phyloP scores from a whole-genome alignment of 1,140 invertebrate genomes.

The Hylaeus volcanicus region DNA sequence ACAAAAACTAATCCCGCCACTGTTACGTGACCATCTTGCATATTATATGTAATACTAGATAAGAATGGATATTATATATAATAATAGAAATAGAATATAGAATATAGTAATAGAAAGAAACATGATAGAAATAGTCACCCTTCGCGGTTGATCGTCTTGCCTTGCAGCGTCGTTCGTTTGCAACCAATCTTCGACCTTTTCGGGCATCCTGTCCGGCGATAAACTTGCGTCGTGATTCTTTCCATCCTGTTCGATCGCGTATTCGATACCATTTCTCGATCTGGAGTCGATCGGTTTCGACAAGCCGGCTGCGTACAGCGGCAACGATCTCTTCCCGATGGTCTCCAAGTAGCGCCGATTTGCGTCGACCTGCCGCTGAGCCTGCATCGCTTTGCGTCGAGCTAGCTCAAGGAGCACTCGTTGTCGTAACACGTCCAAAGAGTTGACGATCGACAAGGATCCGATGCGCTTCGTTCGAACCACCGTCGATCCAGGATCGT shows the following conservation, averaged over 20 bases:
- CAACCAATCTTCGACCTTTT: conserved; percentile 60
- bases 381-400: conserved; percentile 79
- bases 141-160: conserved; percentile 48
- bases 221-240: conserved; percentile 8
- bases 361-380: conserved; percentile 78
- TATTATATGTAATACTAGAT: no score
- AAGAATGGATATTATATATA: no score
- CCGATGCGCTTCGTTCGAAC: conserved; percentile 72
- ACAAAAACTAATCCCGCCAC: no score
- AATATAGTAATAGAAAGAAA: no score
- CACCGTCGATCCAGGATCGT: conserved; percentile 34
- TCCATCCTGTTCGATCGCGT: not conserved
- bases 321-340: conserved; percentile 74
- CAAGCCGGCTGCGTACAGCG: conserved; percentile 14
- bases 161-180: conserved; percentile 55
- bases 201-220: conserved; percentile 24
- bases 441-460: conserved; percentile 83
- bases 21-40: no score
- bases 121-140: conserved; percentile 11
- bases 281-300: conserved; percentile 8
- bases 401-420: conserved; percentile 82
- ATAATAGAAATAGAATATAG: no score
- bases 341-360: conserved; percentile 72
- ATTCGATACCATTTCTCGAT: conserved; percentile 13
- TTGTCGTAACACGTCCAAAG: conserved; percentile 82